phyloP scores from a whole-genome alignment of 2,888 invertebrate genomes.

The Drosophila recens region DNA sequence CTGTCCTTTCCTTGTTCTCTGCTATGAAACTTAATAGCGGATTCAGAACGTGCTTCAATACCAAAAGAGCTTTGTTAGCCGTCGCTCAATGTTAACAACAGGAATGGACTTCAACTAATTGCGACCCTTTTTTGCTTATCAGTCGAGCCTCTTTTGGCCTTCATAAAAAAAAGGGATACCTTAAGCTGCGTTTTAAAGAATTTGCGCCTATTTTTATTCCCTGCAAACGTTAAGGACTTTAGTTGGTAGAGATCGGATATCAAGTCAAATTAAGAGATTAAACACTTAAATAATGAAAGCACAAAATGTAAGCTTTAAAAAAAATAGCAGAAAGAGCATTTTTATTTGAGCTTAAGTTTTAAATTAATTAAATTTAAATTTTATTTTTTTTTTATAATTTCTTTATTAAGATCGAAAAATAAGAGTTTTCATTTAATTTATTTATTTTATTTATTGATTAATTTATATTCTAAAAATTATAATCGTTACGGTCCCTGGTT shows the following conservation, averaged over 20 bases:
- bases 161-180: conserved; percentile 16
- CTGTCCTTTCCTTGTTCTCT: conserved; percentile 23
- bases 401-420: too few relatives aligned
- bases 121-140: conserved; percentile 71
- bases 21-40: conserved; percentile 64
- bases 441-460: too few relatives aligned
- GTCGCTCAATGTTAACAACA: conserved; percentile 44
- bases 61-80: conserved; percentile 48
- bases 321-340: too few relatives aligned
- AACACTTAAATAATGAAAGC: too few relatives aligned
- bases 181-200: conserved; percentile 25
- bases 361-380: too few relatives aligned
- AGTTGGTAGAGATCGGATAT: background rate
- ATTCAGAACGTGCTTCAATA: conserved; percentile 68
- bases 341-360: too few relatives aligned
- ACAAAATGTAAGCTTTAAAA: too few relatives aligned
- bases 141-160: conserved; percentile 19
- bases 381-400: too few relatives aligned
- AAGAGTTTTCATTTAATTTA: too few relatives aligned
- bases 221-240: background rate
- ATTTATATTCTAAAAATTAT: too few relatives aligned
- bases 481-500: too few relatives aligned
- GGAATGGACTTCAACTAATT: conserved; percentile 64
- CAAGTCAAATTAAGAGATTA: conserved; percentile 10
- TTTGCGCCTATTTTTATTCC: conserved; percentile 16